A percentile compares a stretch with the other conserved stretches of the same genome.
phyloP scores from a whole-genome alignment of 2,888 invertebrate genomes.

The Temnothorax rugatulus region DNA sequence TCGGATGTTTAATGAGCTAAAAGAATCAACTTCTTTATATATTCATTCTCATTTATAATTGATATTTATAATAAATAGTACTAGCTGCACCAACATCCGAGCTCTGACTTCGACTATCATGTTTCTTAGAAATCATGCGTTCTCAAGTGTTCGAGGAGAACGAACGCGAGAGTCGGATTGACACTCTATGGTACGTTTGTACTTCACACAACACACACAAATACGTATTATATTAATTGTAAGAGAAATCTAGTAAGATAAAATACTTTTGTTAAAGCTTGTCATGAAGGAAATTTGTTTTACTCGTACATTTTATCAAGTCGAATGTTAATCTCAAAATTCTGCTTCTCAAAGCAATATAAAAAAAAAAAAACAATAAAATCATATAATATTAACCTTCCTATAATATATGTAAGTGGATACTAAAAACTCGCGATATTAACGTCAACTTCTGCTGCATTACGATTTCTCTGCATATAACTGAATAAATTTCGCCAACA shows the following conservation, averaged over 20 bases:
- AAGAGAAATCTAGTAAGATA: conserved; percentile 61
- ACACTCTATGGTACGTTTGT: conserved; percentile 63
- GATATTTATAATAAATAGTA: not conserved
- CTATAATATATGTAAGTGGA: not conserved
- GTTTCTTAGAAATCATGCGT: conserved; percentile 11
- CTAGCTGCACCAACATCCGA: conserved; percentile 8
- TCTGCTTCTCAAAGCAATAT: not conserved
- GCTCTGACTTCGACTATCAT: not conserved
- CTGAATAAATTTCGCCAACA: conserved; percentile 6
- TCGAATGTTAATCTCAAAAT: conserved; percentile 34
- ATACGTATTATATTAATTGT: conserved; percentile 67
- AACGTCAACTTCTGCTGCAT: not conserved
- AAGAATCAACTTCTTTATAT: not conserved
- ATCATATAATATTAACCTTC: conserved; percentile 8
- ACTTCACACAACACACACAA: conserved; percentile 48
- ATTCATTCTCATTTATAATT: not conserved
- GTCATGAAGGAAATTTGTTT: conserved; percentile 25
- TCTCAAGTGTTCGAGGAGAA: not conserved
- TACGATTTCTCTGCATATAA: not conserved
- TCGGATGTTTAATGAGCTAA: conserved; percentile 23
- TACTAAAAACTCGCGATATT: not conserved
- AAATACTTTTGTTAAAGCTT: conserved; percentile 43
- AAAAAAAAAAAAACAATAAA: not conserved
- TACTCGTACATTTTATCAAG: not conserved
- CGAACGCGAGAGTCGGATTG: not conserved